phyloP scores from a whole-genome alignment of 2,113 vertebrate species.

The Poeciliopsis retropinna region DNA sequence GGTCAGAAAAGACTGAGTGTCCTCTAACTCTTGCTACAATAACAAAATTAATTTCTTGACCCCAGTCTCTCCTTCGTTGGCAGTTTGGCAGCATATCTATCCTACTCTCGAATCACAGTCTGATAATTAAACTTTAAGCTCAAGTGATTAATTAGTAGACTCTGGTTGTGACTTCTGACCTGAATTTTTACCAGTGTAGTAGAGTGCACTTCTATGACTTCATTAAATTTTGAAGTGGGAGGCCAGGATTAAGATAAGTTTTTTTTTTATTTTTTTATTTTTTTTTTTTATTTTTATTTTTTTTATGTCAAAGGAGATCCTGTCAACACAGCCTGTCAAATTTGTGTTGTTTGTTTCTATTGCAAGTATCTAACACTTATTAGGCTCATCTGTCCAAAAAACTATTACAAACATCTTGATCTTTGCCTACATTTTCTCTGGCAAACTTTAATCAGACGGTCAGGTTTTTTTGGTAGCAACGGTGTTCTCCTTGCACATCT shows the following conservation, averaged over 20 bases:
- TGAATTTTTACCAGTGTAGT: constrained; percentile 47
- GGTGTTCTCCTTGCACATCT: too few species aligned
- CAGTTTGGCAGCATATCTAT: constrained; percentile 74
- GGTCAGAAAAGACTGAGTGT: constrained; percentile 34
- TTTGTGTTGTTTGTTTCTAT: not conserved
- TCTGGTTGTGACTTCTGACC: constrained; percentile 62
- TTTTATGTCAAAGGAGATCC: too few species aligned
- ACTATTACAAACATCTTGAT: too few species aligned
- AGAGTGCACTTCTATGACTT: constrained; percentile 50
- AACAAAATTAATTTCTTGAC: constrained; percentile 77
- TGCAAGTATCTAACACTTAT: not conserved
- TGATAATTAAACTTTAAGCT: constrained; percentile 78
- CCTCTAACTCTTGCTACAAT: constrained; percentile 43
- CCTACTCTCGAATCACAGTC: constrained; percentile 64
- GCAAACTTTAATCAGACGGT: too few species aligned
- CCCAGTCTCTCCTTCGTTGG: constrained; percentile 69
- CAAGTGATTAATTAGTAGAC: constrained; percentile 72
- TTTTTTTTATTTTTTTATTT: too few species aligned
- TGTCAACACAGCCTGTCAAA: too few species aligned
- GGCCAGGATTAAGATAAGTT: not conserved
- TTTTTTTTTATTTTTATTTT: too few species aligned
- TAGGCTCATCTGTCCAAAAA: too few species aligned
- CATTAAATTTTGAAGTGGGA: constrained; percentile 29
- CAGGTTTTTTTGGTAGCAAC: too few species aligned
- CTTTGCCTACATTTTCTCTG: too few species aligned